phyloP scores from a whole-genome alignment of 2,797 vertebrate genomes.

The Enteromius unitaeniatus region DNA sequence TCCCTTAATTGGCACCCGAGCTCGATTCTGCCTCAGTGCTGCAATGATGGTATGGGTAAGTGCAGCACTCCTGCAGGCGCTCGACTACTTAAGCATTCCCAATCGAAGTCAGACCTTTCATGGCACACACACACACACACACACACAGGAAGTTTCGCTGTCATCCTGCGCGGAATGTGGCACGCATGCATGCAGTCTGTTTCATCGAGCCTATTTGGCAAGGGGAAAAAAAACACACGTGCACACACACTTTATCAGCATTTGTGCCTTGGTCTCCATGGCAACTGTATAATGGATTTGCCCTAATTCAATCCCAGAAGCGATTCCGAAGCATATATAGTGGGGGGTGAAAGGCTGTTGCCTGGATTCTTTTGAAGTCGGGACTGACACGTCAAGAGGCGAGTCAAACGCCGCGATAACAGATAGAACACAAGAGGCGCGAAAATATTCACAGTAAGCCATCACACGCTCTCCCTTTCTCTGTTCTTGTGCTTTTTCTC shows the following conservation, averaged over 20 bases:
- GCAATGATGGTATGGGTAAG: slow-evolving; percentile 49
- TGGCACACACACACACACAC: slow-evolving; percentile 11
- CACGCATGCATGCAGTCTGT: slow-evolving; percentile 56
- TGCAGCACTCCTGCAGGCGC: slow-evolving; percentile 45
- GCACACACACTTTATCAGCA: slow-evolving; percentile 72
- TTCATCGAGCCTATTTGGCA: slow-evolving; percentile 53
- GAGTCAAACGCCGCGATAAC: slow-evolving; percentile 74
- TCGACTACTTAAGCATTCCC: slow-evolving; percentile 52
- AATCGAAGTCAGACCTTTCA: slow-evolving; percentile 53
- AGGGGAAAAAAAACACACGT: slow-evolving; percentile 10
- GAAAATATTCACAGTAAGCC: slow-evolving; percentile 73
- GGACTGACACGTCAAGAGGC: slow-evolving; percentile 81
- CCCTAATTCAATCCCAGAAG: slow-evolving; percentile 85
- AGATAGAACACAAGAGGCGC: slow-evolving; percentile 65
- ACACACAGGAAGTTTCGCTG: slow-evolving; percentile 48
- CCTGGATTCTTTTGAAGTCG: slow-evolving; percentile 79
- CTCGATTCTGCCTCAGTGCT: slow-evolving; percentile 35
- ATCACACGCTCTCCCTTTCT: slow-evolving; percentile 69
- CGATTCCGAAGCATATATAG: slow-evolving; percentile 45
- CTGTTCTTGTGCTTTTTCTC: slow-evolving; percentile 71
- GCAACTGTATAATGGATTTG: slow-evolving; percentile 85
- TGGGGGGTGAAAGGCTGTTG: not conserved
- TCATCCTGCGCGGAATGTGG: slow-evolving; percentile 47
- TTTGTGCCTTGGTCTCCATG: slow-evolving; percentile 82
- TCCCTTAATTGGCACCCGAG: slow-evolving; percentile 52